phyloP scores from a whole-genome alignment of 2,888 invertebrate species.

The Pinctada fucata region DNA sequence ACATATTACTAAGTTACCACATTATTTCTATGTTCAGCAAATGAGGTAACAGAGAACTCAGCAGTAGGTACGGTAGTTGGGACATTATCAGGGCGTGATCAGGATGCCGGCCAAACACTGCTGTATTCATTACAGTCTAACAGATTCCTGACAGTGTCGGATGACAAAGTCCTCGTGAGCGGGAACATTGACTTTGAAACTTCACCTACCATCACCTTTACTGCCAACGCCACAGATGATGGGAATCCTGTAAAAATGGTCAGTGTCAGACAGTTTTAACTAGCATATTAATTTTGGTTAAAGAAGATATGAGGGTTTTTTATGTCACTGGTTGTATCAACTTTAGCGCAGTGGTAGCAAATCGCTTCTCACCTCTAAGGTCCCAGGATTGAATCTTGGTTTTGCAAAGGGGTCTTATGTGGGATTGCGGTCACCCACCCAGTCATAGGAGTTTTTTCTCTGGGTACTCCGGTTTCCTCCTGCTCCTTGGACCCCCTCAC shows the following conservation, averaged over 20 bases:
- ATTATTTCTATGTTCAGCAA: conserved; percentile 3
- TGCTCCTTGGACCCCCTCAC: too few relatives aligned
- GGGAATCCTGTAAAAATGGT: conserved; percentile 52
- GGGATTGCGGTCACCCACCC: too few relatives aligned
- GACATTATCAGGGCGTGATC: conserved; percentile 47
- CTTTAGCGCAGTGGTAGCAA: too few relatives aligned
- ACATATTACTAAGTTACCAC: too few relatives aligned
- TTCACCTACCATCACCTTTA: conserved; percentile 32
- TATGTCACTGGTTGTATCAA: too few relatives aligned
- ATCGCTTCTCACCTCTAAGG: too few relatives aligned
- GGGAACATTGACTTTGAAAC: conserved; percentile 55
- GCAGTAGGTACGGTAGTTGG: conserved; percentile 53
- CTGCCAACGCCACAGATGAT: conserved; percentile 48
- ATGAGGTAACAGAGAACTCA: conserved; percentile 41
- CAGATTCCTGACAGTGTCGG: conserved; percentile 43
- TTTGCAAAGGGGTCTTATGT: too few relatives aligned
- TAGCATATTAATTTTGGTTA: too few relatives aligned
- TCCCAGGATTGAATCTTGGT: too few relatives aligned
- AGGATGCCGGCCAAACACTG: conserved; percentile 51
- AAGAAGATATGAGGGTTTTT: too few relatives aligned
- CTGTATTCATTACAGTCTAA: conserved; percentile 40
- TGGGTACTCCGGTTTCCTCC: too few relatives aligned
- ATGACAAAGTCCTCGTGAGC: conserved; percentile 49
- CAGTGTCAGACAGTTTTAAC: conserved; percentile 14
- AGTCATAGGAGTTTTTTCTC: too few relatives aligned